These are phyloP conservation scores for Dallia pectoralis DNA, from an alignment of 2,797 vertebrate genomes.

Conservation along the genomic window DNA sequence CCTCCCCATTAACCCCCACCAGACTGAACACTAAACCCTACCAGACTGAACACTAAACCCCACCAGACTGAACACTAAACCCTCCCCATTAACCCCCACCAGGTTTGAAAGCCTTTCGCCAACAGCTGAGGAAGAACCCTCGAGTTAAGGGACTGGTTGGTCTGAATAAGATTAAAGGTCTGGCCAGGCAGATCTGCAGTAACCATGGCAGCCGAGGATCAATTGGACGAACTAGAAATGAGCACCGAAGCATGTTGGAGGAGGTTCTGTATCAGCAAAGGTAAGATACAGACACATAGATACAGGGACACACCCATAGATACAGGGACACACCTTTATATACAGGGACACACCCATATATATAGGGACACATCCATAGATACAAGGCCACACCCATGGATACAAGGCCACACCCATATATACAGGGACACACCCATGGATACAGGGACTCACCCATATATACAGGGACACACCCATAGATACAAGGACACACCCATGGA, in stretches of 20 bases:
- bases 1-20: slow-evolving; percentile 18
- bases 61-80: neutral
- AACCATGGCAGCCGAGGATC: slow-evolving; percentile 80
- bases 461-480: neutral
- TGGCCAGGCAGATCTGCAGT: slow-evolving; percentile 85
- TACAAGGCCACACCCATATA: neutral
- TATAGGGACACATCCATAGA: neutral
- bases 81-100: slow-evolving; percentile 18
- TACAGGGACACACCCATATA: neutral
- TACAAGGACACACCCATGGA: neutral
- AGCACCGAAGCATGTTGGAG: slow-evolving; percentile 79
- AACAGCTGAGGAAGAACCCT: slow-evolving; percentile 90
- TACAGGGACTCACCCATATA: slow-evolving; percentile 78
- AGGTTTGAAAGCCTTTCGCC: slow-evolving; percentile 96
- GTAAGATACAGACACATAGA: slow-evolving; percentile 55
- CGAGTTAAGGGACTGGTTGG: slow-evolving; percentile 91
- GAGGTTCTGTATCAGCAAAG: slow-evolving; percentile 93
- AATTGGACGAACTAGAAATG: slow-evolving; percentile 74
- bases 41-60: neutral
- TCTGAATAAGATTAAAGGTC: slow-evolving; percentile 94
- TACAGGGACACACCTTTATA: neutral
- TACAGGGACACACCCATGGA: neutral
- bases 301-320: neutral
- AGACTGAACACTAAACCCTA: too few relatives aligned
- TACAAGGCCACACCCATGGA: neutral